Evolutionary conservation across 2,113 vertebrate species (phyloP).

Genomic region (Paramisgurnus dabryanus): DNA sequence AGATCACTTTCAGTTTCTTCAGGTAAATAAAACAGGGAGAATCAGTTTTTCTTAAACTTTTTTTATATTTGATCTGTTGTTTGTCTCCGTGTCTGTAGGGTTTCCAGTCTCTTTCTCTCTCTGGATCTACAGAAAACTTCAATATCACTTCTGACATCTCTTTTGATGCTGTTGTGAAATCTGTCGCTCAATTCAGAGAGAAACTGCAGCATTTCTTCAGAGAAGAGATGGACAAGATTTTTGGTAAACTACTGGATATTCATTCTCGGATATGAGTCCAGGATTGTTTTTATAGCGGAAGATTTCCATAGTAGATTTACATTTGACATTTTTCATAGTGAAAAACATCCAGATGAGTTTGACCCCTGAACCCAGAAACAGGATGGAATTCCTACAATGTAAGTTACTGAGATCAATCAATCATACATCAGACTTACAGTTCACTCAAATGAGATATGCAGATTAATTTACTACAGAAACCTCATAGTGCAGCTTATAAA

Average conservation of each 20-base stretch:
- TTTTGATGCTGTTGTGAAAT: conserved; percentile 15
- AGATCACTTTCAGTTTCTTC: neutral
- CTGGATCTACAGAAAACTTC: neutral
- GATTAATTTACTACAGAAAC: no score
- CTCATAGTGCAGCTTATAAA: no score
- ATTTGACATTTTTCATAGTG: no score
- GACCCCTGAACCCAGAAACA: no score
- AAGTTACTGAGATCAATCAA: no score
- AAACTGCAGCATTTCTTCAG: neutral
- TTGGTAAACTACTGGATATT: neutral
- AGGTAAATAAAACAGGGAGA: neutral
- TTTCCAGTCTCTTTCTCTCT: neutral
- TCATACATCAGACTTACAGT: no score
- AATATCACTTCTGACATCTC: neutral
- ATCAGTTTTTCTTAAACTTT: neutral
- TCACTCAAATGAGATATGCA: no score
- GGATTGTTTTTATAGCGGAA: neutral
- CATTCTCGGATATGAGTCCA: neutral
- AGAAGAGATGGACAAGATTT: neutral
- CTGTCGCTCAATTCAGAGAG: neutral
- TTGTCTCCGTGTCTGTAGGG: neutral
- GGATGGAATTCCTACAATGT: no score
- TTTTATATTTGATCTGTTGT: neutral
- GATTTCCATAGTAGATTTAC: no score
- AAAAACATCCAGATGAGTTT: no score